Evolutionary conservation across 2,113 vertebrate genomes (phyloP), one percentile per base, ranked within the genome.

Genomic region (Argyrosomus japonicus): DNA sequence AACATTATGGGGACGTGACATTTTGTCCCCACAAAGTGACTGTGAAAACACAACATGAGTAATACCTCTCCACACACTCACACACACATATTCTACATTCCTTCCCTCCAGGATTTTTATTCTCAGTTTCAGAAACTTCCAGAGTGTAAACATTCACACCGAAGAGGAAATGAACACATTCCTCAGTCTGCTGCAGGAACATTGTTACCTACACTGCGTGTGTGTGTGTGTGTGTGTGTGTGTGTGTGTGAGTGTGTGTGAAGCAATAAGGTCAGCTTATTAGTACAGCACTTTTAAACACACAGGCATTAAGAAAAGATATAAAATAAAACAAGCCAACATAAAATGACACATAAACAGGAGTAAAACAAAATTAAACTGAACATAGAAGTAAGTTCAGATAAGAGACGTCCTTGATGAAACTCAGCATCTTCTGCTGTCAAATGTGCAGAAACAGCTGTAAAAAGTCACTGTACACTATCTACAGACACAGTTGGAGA

Each of bases 91-190:
- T 47, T 43, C 53, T 54, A 69, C 80, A 79, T 64, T 77, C 76
- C 76, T 73, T 27, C 67, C 36, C 68, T 67, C 23, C 63, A 67
- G 69, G 68, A 71, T 48, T 51, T 72, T 72, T 58, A 60, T 64
- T 54, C 57, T 70, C 14, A 0, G 57, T 61, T 73, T 40, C 12
- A 25, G 19, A 54, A 69, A 58, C 6, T 9, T 51, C 23, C 45
- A 32, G 45, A 51, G 75, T 81, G 64, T 71, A 81, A 89, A 86
- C 81, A 67, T 74, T 85, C 73, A 73, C 79, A 79, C 69, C 21
- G 1, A 67, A 84, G 68, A 91, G 86, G 88, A 88, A 91, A 91
- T 85, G 79, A 88, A 77, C 51, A 83, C 88, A 88, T 90, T 91
- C 90, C 90, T 85, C 58, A 32, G 72, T 50, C 60, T 60, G 67